Conservation (phyloP, 2,888 invertebrate genomes). For the Strigamia maritima region DNA sequence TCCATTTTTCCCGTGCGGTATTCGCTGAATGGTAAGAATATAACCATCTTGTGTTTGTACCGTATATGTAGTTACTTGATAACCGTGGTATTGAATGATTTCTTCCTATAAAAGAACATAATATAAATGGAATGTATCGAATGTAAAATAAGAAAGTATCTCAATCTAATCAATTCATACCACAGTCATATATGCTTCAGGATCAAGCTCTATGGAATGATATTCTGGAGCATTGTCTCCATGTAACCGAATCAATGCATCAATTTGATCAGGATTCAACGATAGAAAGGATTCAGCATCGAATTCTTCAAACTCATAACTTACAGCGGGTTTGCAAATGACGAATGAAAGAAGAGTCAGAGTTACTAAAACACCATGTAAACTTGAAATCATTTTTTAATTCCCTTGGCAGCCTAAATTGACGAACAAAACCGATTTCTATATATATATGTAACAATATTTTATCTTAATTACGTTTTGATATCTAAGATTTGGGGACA, state of each 20-base stretch:
- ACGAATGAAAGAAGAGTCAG: too few species aligned
- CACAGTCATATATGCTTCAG: not conserved
- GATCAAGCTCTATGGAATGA: not conserved
- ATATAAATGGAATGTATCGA: not conserved
- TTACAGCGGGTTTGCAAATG: too few species aligned
- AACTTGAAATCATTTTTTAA: too few species aligned
- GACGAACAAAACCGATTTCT: too few species aligned
- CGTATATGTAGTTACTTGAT: slow-evolving; percentile 67
- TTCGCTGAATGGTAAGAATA: slow-evolving; percentile 56
- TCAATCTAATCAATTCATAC: not conserved
- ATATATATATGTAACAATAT: too few species aligned
- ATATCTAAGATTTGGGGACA: too few species aligned
- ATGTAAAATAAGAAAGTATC: not conserved
- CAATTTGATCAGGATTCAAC: too few species aligned
- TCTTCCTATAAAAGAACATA: slow-evolving; percentile 56
- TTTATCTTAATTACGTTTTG: too few species aligned
- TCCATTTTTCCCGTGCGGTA: slow-evolving; percentile 53
- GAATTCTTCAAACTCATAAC: too few species aligned
- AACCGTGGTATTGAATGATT: slow-evolving; percentile 62
- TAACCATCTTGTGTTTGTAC: slow-evolving; percentile 63
- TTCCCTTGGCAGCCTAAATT: too few species aligned
- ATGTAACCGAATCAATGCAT: not conserved
- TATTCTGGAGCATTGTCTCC: not conserved
- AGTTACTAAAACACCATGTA: too few species aligned
- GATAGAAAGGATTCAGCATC: too few species aligned